Percentiles rank a stretch among this genome's conserved stretches.
Evolutionary conservation across 2,888 invertebrate species (phyloP).

Genomic region (Thymelicus acteon): DNA sequence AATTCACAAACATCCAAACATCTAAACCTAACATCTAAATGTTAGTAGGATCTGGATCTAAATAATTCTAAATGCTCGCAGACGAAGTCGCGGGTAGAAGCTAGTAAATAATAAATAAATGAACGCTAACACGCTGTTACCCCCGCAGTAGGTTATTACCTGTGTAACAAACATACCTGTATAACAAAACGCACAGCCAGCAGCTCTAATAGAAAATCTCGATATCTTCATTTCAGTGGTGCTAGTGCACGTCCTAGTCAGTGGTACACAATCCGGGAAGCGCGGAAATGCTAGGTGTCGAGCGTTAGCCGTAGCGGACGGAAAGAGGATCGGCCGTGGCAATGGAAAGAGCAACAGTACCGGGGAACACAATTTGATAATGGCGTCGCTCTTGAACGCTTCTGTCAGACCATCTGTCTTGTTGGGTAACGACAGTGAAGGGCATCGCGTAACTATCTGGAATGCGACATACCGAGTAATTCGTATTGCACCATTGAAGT

Average conservation of each 20-base stretch:
- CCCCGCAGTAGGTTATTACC: too few species aligned
- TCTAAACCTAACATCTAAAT: too few species aligned
- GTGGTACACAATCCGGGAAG: slow-evolving; percentile 27
- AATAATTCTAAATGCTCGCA: too few species aligned
- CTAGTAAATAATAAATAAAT: too few species aligned
- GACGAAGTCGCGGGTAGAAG: too few species aligned
- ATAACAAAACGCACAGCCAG: too few species aligned
- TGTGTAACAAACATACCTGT: too few species aligned
- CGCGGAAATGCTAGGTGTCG: slow-evolving; percentile 52
- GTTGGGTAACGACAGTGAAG: slow-evolving; percentile 52
- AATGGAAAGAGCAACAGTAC: slow-evolving; percentile 77
- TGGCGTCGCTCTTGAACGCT: slow-evolving; percentile 78
- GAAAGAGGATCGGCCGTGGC: slow-evolving; percentile 75
- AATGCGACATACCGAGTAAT: not conserved
- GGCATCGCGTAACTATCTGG: slow-evolving; percentile 34
- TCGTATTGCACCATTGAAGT: not conserved
- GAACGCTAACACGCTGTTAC: too few species aligned
- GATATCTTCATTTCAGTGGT: not conserved
- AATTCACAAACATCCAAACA: too few species aligned
- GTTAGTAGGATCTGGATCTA: too few species aligned
- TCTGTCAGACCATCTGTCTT: slow-evolving; percentile 71
- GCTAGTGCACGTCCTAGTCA: not conserved
- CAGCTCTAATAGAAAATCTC: too few species aligned
- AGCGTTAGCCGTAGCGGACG: slow-evolving; percentile 49
- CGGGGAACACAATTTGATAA: slow-evolving; percentile 82